Conservation (phyloP, 2,797 vertebrate species). For the Typhlichthys eigenmanni region DNA sequence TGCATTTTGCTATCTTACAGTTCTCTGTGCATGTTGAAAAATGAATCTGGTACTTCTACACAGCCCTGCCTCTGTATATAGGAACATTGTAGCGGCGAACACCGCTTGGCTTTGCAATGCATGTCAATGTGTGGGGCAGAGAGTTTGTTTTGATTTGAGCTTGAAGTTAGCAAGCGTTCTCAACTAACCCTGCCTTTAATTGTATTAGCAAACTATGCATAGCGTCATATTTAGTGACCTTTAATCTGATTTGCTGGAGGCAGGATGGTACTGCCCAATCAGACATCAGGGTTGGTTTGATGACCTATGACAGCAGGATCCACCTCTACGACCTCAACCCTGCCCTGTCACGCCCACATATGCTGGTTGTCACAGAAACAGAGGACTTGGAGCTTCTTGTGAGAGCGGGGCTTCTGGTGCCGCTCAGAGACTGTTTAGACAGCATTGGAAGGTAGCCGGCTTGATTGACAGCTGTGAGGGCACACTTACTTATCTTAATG, state of each 20-base stretch:
- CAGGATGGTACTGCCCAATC: slow-evolving; percentile 34
- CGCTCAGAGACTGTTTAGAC: slow-evolving; percentile 70
- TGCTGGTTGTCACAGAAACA: slow-evolving; percentile 79
- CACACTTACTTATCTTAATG: neutral
- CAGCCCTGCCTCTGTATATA: no score
- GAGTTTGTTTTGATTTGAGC: no score
- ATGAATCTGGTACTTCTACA: no score
- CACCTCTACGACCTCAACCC: slow-evolving; percentile 81
- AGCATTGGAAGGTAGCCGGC: slow-evolving; percentile 65
- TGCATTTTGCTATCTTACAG: no score
- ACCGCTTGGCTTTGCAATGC: no score
- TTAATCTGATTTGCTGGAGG: slow-evolving; percentile 45
- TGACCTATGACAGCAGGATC: slow-evolving; percentile 79
- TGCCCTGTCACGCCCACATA: slow-evolving; percentile 76
- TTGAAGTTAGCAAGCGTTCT: no score
- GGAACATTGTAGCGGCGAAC: no score
- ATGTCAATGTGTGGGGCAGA: no score
- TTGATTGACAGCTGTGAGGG: neutral
- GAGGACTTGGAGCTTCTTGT: slow-evolving; percentile 78
- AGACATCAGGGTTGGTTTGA: slow-evolving; percentile 74
- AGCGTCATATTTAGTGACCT: neutral
- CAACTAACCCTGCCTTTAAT: no score
- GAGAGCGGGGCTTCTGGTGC: slow-evolving; percentile 77
- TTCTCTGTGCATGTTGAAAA: no score
- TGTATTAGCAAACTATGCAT: no score